Evolutionary conservation across 1,140 invertebrate genomes (phyloP).

Genomic region (Dinoponera quadriceps): DNA sequence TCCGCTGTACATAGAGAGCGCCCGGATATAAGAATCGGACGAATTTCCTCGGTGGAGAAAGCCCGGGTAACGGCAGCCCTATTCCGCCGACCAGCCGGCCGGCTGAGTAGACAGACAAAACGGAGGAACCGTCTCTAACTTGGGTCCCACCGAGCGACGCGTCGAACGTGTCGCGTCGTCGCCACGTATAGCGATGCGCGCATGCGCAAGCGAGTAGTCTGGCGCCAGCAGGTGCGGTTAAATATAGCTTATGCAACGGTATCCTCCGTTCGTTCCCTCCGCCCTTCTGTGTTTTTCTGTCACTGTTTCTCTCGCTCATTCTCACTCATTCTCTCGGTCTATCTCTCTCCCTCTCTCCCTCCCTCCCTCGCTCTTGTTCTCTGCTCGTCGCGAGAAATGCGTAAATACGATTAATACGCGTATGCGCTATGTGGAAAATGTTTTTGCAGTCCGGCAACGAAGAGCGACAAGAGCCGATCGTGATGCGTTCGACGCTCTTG

Average conservation of each 20-base stretch:
- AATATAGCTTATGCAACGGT: conserved; percentile 73
- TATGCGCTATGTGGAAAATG: not conserved
- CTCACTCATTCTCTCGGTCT: not conserved
- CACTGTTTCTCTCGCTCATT: not conserved
- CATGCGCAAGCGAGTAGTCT: conserved; percentile 66
- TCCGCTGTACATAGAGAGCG: too few species aligned
- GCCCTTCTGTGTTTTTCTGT: conserved; percentile 2
- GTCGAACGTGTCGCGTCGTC: conserved; percentile 15
- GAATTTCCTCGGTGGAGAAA: too few species aligned
- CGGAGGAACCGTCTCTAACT: too few species aligned
- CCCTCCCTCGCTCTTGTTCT: not conserved
- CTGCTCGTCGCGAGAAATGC: not conserved
- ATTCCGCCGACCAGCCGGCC: too few species aligned
- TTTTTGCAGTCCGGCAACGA: not conserved
- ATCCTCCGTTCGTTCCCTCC: conserved; percentile 52
- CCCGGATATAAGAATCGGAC: too few species aligned
- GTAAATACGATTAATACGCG: conserved; percentile 8
- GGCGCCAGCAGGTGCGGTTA: conserved; percentile 75
- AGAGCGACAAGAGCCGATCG: too few species aligned
- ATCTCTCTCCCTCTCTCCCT: not conserved
- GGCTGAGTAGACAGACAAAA: too few species aligned
- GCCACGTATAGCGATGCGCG: conserved; percentile 41
- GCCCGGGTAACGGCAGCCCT: too few species aligned
- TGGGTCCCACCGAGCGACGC: not conserved
- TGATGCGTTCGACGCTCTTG: too few species aligned